phyloP scores from a whole-genome alignment of 2,888 invertebrate genomes.

The Labia minor region DNA sequence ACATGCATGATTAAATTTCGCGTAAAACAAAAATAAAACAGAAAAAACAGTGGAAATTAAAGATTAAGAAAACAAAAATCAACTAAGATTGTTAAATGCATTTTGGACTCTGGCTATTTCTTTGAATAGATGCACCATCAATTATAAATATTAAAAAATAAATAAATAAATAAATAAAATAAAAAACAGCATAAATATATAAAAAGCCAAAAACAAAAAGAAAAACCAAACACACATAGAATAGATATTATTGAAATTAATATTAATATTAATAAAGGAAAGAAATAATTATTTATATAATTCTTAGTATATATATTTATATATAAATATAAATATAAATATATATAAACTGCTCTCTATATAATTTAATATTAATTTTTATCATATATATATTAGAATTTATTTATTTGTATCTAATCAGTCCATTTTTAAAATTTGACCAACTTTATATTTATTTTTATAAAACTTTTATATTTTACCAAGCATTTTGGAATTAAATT shows the following conservation, averaged over 20 bases:
- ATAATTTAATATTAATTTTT: too few relatives aligned
- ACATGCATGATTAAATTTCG: background rate
- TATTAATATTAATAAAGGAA: background rate
- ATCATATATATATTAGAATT: too few relatives aligned
- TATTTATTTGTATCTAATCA: too few relatives aligned
- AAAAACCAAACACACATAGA: background rate
- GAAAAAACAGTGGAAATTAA: background rate
- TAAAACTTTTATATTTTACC: too few relatives aligned
- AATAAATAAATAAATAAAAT: background rate
- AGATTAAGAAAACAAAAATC: background rate
- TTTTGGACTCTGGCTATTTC: slow-evolving; percentile 7
- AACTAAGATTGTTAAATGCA: background rate
- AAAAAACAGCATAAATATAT: background rate
- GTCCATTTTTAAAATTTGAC: too few relatives aligned
- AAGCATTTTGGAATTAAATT: too few relatives aligned
- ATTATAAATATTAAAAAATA: background rate
- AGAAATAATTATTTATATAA: background rate
- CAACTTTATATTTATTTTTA: too few relatives aligned
- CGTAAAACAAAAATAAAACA: slow-evolving; percentile 13
- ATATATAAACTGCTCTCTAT: too few relatives aligned
- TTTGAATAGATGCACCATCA: background rate
- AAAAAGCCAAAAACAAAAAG: background rate
- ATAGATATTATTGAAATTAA: background rate
- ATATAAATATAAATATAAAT: too few relatives aligned
- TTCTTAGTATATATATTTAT: background rate